Evolutionary conservation across 53 echinoderm and acorn worm genomes (phyloP).

Genomic region (Crossaster papposus): DNA sequence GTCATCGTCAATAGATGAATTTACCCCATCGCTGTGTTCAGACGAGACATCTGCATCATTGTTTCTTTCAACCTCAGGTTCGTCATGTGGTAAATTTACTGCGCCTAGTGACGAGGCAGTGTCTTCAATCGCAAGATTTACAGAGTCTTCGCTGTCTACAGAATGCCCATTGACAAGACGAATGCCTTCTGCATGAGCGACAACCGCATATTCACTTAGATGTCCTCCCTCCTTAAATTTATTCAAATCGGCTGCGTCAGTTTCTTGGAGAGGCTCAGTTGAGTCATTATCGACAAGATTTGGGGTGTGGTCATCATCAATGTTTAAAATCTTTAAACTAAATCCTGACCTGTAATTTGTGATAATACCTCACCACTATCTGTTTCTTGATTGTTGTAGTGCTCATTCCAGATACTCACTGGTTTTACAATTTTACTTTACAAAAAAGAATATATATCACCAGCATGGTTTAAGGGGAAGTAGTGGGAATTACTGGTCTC

Average conservation of each 20-base stretch:
- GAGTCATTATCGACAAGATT: background rate
- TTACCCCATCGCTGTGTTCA: background rate
- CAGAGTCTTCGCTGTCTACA: slow-evolving; percentile 2
- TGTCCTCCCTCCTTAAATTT: background rate
- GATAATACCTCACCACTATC: too few species aligned
- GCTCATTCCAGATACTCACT: too few species aligned
- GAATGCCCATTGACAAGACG: background rate
- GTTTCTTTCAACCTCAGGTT: slow-evolving; percentile 19
- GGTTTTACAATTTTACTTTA: too few species aligned
- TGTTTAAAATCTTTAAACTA: background rate
- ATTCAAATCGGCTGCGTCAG: background rate
- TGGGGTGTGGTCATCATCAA: background rate
- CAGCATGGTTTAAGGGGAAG: too few species aligned
- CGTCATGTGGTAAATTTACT: background rate
- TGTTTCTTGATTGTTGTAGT: too few species aligned
- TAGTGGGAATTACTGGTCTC: too few species aligned
- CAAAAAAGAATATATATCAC: too few species aligned
- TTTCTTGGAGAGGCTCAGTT: background rate
- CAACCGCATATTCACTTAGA: background rate
- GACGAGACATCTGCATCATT: slow-evolving; percentile 28
- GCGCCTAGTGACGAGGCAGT: background rate
- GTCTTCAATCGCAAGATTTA: background rate
- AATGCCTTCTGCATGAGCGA: background rate
- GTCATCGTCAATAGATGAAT: background rate
- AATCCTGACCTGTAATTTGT: too few species aligned